A percentile compares a stretch with the other conserved stretches of the same genome.
Conservation (phyloP, 35 echinoderm and acorn worm species). For the Hemicentrotus pulcherrimus region DNA sequence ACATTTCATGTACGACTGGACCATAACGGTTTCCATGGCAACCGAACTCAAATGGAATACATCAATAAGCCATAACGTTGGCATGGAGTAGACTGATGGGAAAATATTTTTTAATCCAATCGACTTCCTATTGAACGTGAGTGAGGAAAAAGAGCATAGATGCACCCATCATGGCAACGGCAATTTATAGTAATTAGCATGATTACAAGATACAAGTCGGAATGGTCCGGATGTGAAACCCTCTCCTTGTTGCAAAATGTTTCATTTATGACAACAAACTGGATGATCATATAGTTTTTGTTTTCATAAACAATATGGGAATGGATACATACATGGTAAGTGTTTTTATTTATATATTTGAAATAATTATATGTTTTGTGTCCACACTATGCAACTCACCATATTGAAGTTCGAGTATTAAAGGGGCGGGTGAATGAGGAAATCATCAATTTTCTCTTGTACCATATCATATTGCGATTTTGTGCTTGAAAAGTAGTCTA, state of each 20-base stretch:
- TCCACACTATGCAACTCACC: no score
- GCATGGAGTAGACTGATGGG: background rate
- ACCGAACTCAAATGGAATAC: background rate
- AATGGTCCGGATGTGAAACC: background rate
- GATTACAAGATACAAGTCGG: background rate
- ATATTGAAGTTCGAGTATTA: no score
- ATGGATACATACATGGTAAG: slow-evolving; percentile 32
- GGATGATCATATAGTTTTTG: background rate
- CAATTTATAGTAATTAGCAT: background rate
- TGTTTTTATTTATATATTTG: background rate
- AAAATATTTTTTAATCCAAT: background rate
- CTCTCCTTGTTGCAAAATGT: background rate
- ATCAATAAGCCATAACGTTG: background rate
- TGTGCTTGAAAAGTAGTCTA: no score
- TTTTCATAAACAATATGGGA: background rate
- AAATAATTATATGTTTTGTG: no score
- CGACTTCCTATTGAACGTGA: background rate
- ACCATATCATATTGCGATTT: no score
- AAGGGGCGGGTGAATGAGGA: no score
- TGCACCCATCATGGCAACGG: background rate
- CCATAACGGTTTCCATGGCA: background rate
- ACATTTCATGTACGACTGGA: background rate
- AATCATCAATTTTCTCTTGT: no score
- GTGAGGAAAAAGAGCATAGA: background rate
- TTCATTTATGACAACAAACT: background rate